phyloP scores from a whole-genome alignment of 2,797 vertebrate species.

The Pipistrellus pipistrellus region DNA sequence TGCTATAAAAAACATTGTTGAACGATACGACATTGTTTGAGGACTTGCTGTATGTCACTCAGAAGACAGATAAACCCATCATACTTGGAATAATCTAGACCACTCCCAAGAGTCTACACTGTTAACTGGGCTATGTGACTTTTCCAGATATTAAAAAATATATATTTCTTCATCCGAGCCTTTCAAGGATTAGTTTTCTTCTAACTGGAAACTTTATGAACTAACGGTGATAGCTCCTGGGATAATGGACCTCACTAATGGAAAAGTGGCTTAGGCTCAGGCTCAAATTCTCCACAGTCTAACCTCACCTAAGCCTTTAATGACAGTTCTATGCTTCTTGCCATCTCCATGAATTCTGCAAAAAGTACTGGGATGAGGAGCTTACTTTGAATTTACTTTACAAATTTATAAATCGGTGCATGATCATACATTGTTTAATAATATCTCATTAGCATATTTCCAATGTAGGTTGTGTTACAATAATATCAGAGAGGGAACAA shows the following conservation, averaged over 20 bases:
- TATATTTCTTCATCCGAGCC: neutral
- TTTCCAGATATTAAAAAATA: neutral
- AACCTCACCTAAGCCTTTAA: neutral
- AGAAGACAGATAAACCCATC: neutral
- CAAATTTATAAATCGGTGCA: conserved; percentile 33
- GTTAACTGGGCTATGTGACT: neutral
- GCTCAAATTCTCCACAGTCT: neutral
- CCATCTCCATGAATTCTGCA: neutral
- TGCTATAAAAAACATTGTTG: neutral
- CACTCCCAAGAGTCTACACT: neutral
- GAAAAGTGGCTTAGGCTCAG: neutral
- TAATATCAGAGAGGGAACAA: conserved; percentile 18
- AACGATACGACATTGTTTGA: neutral
- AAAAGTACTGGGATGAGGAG: neutral
- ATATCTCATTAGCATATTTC: neutral
- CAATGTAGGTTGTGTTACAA: neutral
- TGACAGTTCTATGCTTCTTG: neutral
- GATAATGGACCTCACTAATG: neutral
- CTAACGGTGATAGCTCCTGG: neutral
- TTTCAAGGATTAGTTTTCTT: neutral
- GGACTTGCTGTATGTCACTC: neutral
- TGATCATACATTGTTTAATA: neutral
- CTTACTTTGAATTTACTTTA: neutral
- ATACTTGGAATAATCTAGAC: neutral
- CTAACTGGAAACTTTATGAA: neutral